Evolutionary conservation across 2,888 invertebrate species (phyloP), one percentile per base, ranked within the genome.

Genomic region (Drosophila pseudotakahashii): DNA sequence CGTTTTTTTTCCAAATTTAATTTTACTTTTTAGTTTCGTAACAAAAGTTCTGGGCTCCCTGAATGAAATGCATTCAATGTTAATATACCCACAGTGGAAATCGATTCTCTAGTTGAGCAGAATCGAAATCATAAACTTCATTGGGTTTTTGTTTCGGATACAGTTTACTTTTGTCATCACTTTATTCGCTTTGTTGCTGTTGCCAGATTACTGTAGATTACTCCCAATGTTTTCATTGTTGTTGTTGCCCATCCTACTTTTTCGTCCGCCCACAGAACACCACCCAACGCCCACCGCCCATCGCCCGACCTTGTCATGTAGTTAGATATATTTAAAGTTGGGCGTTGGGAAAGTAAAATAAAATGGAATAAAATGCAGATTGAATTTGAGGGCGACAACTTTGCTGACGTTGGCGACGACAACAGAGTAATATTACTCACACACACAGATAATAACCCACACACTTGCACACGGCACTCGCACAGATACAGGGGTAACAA

Each of bases 301-400:
- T 13, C 32, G 16, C 48, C 39, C 71, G 41, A 71, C 60, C 72
- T 54, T 41, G 59, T 52, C 60, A 26, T 70, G 42, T 42, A 62
- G 71, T 62, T 62, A 70, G 50, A 58, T 58, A 62, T 58, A 73
- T 74, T 73, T 74, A 73, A 74, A 73, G 75, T 73, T 60, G 59
- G 52, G 73, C 52, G 63, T 57, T 71, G 52, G 36, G 13, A 62
- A 62, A 70, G 58, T 44, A 59, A 53, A 63, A 76, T 76, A 61
- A 66, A 78, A 61, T 72, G 30, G 68, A 78, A 77, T 79, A 59
- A 71, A 86, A 87, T 83, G 84, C 84, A 83, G 84, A 87, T 83
- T 81, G 87, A 81, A 83, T 84, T 72, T 72, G 73, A 73, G 62
- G 66, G 70, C 75, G 73, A 69, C 69, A 76, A 63, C 67, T 76